Base-by-base conservation (phyloP, 2,888 invertebrate species). In the Chaetoderma sp. region DNA sequence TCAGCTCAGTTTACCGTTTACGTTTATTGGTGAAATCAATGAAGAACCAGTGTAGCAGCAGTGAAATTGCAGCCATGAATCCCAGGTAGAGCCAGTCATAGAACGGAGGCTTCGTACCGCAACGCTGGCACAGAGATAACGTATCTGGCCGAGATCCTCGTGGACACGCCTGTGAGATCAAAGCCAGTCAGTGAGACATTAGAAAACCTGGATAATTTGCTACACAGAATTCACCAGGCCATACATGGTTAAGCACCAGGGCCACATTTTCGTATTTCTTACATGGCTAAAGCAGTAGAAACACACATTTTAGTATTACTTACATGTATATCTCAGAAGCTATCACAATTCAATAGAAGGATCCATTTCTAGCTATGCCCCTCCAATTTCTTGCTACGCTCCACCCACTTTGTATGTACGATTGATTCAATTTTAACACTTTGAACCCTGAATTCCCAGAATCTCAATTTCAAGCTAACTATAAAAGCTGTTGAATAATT, bases 31-130 rank as follows among this genome's bases (percentile, higher is more conserved):
- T 85, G 74, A 84, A 78, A 64, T 97, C 96, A 60, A 98, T 96
- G 80, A 94, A 95, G 83, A 94, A 94, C 91, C 94, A 94, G 86
- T 98, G 96, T 62, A 97, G 88, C 50, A 96, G 92, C 45, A 98
- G 87, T 0, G 96, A 93, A 47, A 96, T 84, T 18, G 97, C 86
- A 0, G 93, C 94, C 94, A 98, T 96, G 82, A 98, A 98, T 1
- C 95, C 94, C 25, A 98, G 90, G 84, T 95, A 96, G 49, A 97
- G 89, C 93, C 95, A 96, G 79, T 97, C 97, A 81, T 98, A 97
- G 44, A 94, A 90, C 16, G 91, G 89, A 0, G 95, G 93, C 36
- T 89, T 89, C 60, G 93, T 92, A 1, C 90, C 89, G 81, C 97
- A 98, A 1, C 90, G 90, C 21, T 89, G 87, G 83, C 97, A 96